Base-by-base conservation (phyloP, 2,888 invertebrate species). In the Bruchidius siliquastri region DNA sequence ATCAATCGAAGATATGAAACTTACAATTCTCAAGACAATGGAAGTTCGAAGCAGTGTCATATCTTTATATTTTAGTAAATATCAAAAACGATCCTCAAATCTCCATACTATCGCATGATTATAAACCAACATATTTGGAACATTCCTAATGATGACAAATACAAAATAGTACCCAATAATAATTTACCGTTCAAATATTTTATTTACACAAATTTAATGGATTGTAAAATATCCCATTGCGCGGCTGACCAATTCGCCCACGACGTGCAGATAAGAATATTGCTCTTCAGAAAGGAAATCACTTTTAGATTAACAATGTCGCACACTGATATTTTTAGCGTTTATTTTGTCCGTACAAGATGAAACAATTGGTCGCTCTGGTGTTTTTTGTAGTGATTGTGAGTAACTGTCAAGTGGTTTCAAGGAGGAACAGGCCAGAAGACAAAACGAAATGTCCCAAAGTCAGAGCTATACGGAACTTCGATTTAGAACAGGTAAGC, bases 401-500 rank as follows among this genome's bases (percentile, higher is more conserved):
- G 70, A 26, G 18, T 49, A 13, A 49, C 49, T 49, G 6, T 49
- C 49, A 49, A 49, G 49, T 49, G 49, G 13, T 4, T 49, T 49
- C 49, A 13, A 74, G 68, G 30, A 76, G 82, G 72, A 83, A 86
- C 80, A 87, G 88, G 79, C 86, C 89, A 67, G 91, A 92, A 81
- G 92, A 92, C 84, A 90, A 92, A 81, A 88, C 88, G 20, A 92
- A 92, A 84, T 93, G 93, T 81, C 93, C 93, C 0, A 90, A 90
- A 89, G 95, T 95, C 76, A 92, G 92, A 85, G 93, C 93, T 20
- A 92, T 92, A 72, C 90, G 92, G 68, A 93, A 95, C 87, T 95
- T 95, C 83, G 92, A 95, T 88, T 88, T 95, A 80, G 88, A 92
- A 78, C 90, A 91, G 87, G 95, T 93, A 84, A 84, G 79, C 79